Evolutionary conservation across 1,140 invertebrate species (phyloP), one percentile per base, ranked within the genome.

Genomic region (Druon quercuslanigerum): DNA sequence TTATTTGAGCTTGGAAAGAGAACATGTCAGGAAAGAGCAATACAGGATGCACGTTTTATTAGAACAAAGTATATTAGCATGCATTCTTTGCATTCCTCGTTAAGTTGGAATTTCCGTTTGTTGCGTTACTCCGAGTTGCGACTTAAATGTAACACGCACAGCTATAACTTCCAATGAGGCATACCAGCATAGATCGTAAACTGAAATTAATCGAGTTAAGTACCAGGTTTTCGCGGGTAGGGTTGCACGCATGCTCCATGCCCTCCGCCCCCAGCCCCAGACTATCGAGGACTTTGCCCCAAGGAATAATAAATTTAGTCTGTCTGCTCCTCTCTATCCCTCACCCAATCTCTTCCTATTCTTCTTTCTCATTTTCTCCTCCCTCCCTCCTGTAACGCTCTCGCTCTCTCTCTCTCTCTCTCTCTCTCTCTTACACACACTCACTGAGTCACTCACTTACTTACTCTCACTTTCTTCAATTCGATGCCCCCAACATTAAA

Each of bases 161-260:
- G 76, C 79, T 74, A 81, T 74, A 81, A 81, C 71, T 81, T 81
- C 78, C 79, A 81, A 81, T 81, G 79, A 78, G 56, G 76, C 79
- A 81, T 81, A 46, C 57, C 74, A 78, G 77, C 72, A 76, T 81
- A 75, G 79, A 81, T 81, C 79, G 79, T 81, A 81, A 81, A 81
- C 76, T 72, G 76, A 74, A 75, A 81, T 81, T 81, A 81, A 78
- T 81, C 79, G 79, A 72, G 74, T 81, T 81, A 78, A 81, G 74
- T 77, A 72, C 57, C 60, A 60, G 54, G 74, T 76, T 81, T 81
- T 80, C 79, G 77, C 76, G 77, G 73, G 76, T 71, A 76, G 19
- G 33, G 56, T 76, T 75, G 57, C 60, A 51, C 77, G 54, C 79
- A 76, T 75, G 79, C 79, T 74, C 74, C 13, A 13, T 40, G 71